These are phyloP conservation scores for Sphyrna mokarran DNA, from an alignment of 2,113 vertebrate genomes.

Conservation along the genomic window DNA sequence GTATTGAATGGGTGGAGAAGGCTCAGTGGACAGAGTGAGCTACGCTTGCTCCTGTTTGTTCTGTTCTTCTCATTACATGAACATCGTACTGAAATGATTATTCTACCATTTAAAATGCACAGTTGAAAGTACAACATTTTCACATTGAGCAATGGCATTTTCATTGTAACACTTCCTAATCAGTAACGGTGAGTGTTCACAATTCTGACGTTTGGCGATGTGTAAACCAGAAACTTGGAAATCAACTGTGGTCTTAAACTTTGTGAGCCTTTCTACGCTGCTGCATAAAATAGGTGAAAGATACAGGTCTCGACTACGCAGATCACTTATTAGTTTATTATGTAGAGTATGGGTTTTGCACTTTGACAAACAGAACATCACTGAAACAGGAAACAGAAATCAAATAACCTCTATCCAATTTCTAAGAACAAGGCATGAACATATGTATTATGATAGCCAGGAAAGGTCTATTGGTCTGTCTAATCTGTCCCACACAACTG, in stretches of 20 bases:
- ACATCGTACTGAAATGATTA: neutral
- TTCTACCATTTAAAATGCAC: neutral
- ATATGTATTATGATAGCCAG: neutral
- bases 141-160: neutral
- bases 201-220: neutral
- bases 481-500: neutral
- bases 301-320: neutral
- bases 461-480: neutral
- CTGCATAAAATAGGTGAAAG: neutral
- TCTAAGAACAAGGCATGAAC: neutral
- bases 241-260: neutral
- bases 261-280: neutral
- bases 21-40: no score
- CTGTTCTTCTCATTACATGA: neutral
- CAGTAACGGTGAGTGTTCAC: neutral
- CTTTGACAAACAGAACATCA: neutral
- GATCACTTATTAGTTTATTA: neutral
- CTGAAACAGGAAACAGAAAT: neutral
- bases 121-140: neutral
- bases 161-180: neutral
- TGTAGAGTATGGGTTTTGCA: neutral
- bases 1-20: no score
- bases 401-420: neutral
- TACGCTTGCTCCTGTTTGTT: no score
- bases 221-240: neutral